Base-by-base conservation (phyloP, 2,113 vertebrate genomes). In the Chiloscyllium plagiosum region DNA sequence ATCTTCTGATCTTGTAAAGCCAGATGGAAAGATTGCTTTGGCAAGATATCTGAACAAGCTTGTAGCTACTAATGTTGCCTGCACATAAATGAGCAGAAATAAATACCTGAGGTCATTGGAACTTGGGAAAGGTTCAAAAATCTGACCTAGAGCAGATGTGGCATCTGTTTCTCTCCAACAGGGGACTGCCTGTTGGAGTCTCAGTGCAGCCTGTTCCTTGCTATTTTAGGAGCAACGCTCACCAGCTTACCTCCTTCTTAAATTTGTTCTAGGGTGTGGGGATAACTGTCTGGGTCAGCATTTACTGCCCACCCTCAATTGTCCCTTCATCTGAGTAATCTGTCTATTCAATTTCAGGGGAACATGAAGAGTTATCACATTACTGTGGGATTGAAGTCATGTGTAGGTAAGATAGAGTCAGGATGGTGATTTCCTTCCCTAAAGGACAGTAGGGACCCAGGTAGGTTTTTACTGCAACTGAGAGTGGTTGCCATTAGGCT, bases 11-110 rank as follows among this genome's bases (percentile, higher is more conserved):
- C 87, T n/a, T 65, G 87, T 90, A 33, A 90, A 90, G 52, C 52
- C 52, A 90, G 52, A 90, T 61, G 87, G 52, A 90, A 33, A 33
- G 52, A n/a, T 61, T 90, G 52, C 4, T 29, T 90, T 65, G 87
- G 87, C 87, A 90, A 33, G 52, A 90, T 90, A 90, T 90, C 52
- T 90, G 52, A 90, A 61, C 87, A n/a, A 90, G 87, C 52, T 61
- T 90, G 52, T 90, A 90, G 61, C 61, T 33, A 90, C 87, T 90
- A 56, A 61, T 13, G 4, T 33, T 10, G 52, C 6, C 26, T 90
- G 87, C 50, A 90, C 87, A 90, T n/a, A 56, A 90, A 61, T 33
- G 29, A 61, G 52, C 50, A 33, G 29, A 61, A 61, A 29, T 61
- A 56, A 61, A 90, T 61, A 61, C 13, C 87, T 61, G 24, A 56